Percentiles rank a stretch among this genome's conserved stretches.
Conservation (phyloP, 2,113 vertebrate species). For the Salvator merianae region DNA sequence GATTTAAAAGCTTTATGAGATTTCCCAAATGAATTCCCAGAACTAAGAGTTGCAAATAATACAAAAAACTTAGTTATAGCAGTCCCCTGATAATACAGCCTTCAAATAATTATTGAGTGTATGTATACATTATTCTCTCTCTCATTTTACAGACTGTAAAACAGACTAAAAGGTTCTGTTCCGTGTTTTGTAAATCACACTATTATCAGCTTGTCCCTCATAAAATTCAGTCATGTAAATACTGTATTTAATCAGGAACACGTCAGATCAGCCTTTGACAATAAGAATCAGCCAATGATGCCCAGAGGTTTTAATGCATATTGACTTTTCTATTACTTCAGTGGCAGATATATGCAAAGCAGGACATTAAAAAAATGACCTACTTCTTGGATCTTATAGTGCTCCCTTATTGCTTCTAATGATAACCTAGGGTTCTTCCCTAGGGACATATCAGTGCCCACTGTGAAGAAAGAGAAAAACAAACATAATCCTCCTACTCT, state of each 20-base stretch:
- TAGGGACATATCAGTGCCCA: background rate
- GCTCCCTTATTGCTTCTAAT: constrained; percentile 30
- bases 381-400: constrained; percentile 39
- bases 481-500: constrained; percentile 31
- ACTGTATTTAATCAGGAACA: constrained; percentile 37
- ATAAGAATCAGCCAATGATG: constrained; percentile 43
- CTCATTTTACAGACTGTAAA: too few species aligned
- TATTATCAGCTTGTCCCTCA: constrained; percentile 28
- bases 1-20: too few species aligned
- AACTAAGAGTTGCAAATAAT: too few species aligned
- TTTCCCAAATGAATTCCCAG: too few species aligned
- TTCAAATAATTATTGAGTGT: too few species aligned
- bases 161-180: too few species aligned
- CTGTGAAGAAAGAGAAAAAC: constrained; percentile 20
- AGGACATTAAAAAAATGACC: constrained; percentile 37
- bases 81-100: too few species aligned
- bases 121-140: too few species aligned
- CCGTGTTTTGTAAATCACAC: background rate
- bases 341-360: constrained; percentile 40
- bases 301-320: constrained; percentile 43
- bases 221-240: constrained; percentile 40
- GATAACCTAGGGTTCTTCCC: constrained; percentile 39
- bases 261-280: constrained; percentile 44
- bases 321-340: constrained; percentile 38
- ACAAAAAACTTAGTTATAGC: too few species aligned